Conservation (phyloP, 2,797 vertebrate genomes). For the Ptychobarbus kaznakovi region DNA sequence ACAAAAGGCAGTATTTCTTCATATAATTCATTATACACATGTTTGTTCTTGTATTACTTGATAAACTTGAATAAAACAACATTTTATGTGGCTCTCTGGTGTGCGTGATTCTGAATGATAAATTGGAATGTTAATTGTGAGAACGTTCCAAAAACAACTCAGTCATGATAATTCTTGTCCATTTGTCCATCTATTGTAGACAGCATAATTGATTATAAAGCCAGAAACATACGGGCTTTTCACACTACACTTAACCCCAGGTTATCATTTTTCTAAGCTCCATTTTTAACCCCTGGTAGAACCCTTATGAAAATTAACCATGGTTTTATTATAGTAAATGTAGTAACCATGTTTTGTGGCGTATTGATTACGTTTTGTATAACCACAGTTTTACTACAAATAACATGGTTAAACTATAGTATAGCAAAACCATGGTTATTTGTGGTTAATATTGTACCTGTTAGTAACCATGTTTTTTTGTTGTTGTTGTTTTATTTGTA, state of each 20-base stretch:
- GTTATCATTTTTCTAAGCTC: neutral
- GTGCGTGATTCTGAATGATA: neutral
- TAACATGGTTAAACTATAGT: neutral
- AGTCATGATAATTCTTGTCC: neutral
- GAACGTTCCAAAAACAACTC: neutral
- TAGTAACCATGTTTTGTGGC: neutral
- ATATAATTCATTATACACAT: constrained; percentile 8
- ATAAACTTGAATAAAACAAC: constrained; percentile 3
- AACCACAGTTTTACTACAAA: neutral
- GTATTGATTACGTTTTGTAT: neutral
- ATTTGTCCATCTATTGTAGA: neutral
- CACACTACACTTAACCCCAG: neutral
- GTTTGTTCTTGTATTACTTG: constrained; percentile 11
- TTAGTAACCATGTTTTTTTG: neutral
- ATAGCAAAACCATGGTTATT: neutral
- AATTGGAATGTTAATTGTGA: neutral
- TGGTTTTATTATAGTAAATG: neutral
- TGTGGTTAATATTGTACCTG: neutral
- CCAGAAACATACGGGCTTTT: neutral
- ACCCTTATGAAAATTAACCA: neutral
- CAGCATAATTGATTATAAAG: neutral
- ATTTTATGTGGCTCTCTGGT: neutral
- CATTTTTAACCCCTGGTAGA: neutral
- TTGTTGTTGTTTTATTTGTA: neutral
- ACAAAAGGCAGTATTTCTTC: constrained; percentile 10